Evolutionary conservation across 2,888 invertebrate species (phyloP).

Genomic region (Sminthurinus aureus): DNA sequence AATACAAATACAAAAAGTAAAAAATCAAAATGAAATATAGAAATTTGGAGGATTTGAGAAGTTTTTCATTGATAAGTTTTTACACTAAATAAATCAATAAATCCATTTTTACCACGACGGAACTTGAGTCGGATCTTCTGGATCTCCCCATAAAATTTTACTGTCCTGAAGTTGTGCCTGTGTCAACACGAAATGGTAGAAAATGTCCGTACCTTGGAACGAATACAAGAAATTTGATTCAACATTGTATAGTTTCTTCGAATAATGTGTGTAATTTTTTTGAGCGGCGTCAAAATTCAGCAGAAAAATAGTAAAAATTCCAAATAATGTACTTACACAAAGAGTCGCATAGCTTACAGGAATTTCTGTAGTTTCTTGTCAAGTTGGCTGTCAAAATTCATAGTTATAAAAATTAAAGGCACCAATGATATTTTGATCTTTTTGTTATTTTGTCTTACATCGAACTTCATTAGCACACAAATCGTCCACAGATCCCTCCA

Average conservation of each 20-base stretch:
- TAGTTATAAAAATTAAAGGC: not conserved
- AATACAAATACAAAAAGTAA: not conserved
- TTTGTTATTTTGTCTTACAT: slow-evolving; percentile 1
- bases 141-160: slow-evolving; percentile 19
- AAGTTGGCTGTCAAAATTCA: slow-evolving; percentile 22
- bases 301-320: no score
- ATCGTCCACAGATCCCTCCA: not conserved
- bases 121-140: not conserved
- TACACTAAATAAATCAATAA: no score
- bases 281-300: no score
- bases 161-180: slow-evolving; percentile 28
- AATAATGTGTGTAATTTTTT: no score
- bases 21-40: not conserved
- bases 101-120: slow-evolving; percentile 27
- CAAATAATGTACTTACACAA: no score
- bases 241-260: no score
- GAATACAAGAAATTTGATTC: no score
- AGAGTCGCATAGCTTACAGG: slow-evolving; percentile 29
- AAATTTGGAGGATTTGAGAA: not conserved
- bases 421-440: slow-evolving; percentile 1
- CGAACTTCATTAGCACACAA: slow-evolving; percentile 2
- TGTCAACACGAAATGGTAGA: slow-evolving; percentile 25
- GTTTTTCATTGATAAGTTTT: no score
- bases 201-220: slow-evolving; percentile 17
- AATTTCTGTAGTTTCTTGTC: not conserved